These are phyloP conservation scores for Salvelinus alpinus DNA, from an alignment of 2,113 vertebrate species.

Conservation along the genomic window DNA sequence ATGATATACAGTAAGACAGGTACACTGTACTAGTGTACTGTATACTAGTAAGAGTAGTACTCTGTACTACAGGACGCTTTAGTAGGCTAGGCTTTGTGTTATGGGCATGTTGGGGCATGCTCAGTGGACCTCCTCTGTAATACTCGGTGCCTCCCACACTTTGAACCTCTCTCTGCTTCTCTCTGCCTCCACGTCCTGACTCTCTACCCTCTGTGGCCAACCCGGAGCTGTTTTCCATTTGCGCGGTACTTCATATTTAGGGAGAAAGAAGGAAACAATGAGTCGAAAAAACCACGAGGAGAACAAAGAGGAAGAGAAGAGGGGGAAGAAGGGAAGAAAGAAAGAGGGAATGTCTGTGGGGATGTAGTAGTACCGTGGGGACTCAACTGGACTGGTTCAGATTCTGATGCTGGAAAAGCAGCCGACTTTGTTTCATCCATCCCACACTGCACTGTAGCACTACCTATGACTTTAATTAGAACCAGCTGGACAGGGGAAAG, in stretches of 20 bases:
- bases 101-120: background rate
- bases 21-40: background rate
- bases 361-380: background rate
- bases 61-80: background rate
- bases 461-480: constrained; percentile 32
- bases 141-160: background rate
- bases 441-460: background rate
- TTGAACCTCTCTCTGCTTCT: background rate
- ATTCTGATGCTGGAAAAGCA: constrained; percentile 27
- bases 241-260: background rate
- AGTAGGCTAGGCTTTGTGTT: background rate
- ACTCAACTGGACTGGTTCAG: background rate
- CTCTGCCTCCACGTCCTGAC: background rate
- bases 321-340: background rate
- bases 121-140: background rate
- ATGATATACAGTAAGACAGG: background rate
- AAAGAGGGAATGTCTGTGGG: background rate
- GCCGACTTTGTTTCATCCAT: constrained; percentile 1
- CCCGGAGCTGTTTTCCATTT: background rate
- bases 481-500: constrained; percentile 22
- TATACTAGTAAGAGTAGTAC: background rate
- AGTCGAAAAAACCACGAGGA: background rate
- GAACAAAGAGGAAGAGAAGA: background rate
- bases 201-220: background rate
- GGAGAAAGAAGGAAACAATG: background rate